phyloP scores from a whole-genome alignment of 2,113 vertebrate species.

The Pseudorhombus dupliciocellatus region DNA sequence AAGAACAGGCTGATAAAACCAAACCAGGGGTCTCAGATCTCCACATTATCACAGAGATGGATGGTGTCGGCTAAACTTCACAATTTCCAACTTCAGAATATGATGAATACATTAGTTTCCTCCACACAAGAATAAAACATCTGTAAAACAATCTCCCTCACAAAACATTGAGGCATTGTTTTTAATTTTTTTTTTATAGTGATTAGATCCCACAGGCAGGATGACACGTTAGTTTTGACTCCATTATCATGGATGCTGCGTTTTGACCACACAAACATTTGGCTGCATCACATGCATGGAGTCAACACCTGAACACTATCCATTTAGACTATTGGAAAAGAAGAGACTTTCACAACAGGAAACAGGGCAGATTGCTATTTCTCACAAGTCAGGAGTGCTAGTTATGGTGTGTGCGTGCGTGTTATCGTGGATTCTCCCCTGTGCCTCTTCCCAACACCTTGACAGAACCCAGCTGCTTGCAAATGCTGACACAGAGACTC shows the following conservation, averaged over 20 bases:
- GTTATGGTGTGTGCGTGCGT: slow-evolving; percentile 1
- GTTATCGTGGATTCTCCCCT: slow-evolving; percentile 4
- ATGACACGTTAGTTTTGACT: slow-evolving; percentile 8
- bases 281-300: background rate
- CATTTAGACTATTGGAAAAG: background rate
- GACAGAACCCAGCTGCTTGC: slow-evolving; percentile 59
- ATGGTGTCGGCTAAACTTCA: slow-evolving; percentile 17
- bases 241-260: background rate
- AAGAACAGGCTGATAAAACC: slow-evolving; percentile 31
- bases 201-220: slow-evolving; percentile 11
- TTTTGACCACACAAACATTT: background rate
- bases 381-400: background rate
- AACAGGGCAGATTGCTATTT: slow-evolving; percentile 36
- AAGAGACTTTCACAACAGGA: background rate
- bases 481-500: slow-evolving; percentile 42
- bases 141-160: background rate
- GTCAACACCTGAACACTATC: background rate
- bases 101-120: background rate
- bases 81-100: background rate
- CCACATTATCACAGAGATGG: slow-evolving; percentile 33
- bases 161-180: background rate
- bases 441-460: slow-evolving; percentile 30
- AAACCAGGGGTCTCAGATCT: slow-evolving; percentile 40
- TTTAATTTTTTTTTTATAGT: slow-evolving; percentile 9
- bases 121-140: background rate